Conservation (phyloP, 2,888 invertebrate genomes). For the Chrysolina oricalcia region DNA sequence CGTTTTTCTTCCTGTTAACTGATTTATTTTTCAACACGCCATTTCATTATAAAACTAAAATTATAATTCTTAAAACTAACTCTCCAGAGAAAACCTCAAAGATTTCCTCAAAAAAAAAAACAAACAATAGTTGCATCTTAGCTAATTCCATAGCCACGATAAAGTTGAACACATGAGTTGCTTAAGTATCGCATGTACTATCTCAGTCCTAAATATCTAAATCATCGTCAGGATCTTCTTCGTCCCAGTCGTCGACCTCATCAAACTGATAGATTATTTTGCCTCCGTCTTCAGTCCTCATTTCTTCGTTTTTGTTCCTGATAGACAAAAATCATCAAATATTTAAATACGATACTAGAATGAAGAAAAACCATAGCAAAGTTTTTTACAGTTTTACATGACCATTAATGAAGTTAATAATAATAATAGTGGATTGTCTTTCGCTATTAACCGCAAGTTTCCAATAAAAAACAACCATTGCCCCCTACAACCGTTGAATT, state of each 20-base stretch:
- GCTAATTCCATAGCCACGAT: not conserved
- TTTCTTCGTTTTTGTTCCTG: conserved; percentile 50
- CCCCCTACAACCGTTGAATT: too few relatives aligned
- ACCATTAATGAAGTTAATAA: too few relatives aligned
- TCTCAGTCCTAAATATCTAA: conserved; percentile 76
- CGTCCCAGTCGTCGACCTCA: conserved; percentile 87
- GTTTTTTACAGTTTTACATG: too few relatives aligned
- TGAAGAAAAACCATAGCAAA: too few relatives aligned
- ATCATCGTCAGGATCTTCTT: conserved; percentile 92
- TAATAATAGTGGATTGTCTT: too few relatives aligned
- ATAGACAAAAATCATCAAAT: conserved; percentile 37
- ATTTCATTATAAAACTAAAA: conserved; percentile 9
- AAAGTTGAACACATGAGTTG: conserved; percentile 35
- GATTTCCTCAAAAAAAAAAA: not conserved
- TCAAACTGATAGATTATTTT: conserved; percentile 86
- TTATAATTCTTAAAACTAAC: not conserved
- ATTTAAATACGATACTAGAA: too few relatives aligned
- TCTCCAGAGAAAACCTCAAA: not conserved
- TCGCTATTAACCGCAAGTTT: too few relatives aligned
- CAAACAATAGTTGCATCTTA: not conserved
- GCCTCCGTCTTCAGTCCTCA: conserved; percentile 68
- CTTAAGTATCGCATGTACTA: conserved; percentile 45
- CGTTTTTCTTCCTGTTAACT: not conserved
- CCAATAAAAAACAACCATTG: too few relatives aligned
- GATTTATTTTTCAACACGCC: not conserved